Conservation (phyloP, 2,113 vertebrate genomes). For the Centrocercus urophasianus region DNA sequence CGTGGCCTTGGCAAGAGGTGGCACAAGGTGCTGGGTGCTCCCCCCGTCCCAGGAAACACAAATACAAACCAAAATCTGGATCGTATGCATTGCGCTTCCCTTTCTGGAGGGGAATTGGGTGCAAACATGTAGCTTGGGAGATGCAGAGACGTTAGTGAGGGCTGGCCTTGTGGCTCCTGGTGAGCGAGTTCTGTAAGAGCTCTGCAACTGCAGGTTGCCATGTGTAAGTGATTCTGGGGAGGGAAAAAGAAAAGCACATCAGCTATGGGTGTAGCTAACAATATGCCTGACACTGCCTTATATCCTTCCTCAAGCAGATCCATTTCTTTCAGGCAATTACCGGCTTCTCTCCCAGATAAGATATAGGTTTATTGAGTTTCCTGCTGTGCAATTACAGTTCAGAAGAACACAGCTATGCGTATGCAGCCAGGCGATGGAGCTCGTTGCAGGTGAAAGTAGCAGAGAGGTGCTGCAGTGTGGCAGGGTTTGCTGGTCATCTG, state of each 20-base stretch:
- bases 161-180: no score
- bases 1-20: no score
- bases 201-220: background rate
- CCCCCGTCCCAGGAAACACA: no score
- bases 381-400: slow-evolving; percentile 29
- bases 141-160: background rate
- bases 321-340: slow-evolving; percentile 56
- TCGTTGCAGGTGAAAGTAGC: background rate
- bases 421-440: background rate
- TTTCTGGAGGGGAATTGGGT: background rate
- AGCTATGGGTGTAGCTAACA: background rate
- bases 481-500: background rate
- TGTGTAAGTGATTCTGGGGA: background rate
- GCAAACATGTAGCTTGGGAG: background rate
- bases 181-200: no score
- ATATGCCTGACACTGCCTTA: background rate
- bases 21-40: no score
- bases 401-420: background rate
- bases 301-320: background rate
- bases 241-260: background rate
- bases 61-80: no score
- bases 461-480: rapidly evolving
- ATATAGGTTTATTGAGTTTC: slow-evolving; percentile 51
- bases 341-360: slow-evolving; percentile 28
- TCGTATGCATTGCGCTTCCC: no score